Conservation (phyloP, 2,797 vertebrate genomes). For the Lagodon rhomboides region DNA sequence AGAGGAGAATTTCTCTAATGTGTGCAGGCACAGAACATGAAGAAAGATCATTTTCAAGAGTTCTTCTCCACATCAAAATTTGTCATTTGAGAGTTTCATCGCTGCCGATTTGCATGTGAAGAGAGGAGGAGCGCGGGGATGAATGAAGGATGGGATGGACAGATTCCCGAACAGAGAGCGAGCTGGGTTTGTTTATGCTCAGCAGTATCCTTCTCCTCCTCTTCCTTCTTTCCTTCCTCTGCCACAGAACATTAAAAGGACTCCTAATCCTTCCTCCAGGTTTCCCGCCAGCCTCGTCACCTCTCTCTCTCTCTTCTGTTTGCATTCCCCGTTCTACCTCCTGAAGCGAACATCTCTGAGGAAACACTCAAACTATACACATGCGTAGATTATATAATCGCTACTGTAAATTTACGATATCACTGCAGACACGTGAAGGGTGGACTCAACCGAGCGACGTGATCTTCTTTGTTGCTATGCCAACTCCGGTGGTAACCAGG, state of each 20-base stretch:
- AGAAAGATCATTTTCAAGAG: not conserved
- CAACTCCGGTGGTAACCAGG: conserved; percentile 36
- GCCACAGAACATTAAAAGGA: conserved; percentile 42
- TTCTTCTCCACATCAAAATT: not conserved
- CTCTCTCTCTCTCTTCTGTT: conserved; percentile 7
- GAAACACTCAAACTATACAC: conserved; percentile 25
- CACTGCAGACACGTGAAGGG: not conserved
- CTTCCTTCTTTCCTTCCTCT: conserved; percentile 33
- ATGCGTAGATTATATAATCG: conserved; percentile 27
- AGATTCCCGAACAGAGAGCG: not conserved
- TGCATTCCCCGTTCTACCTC: conserved; percentile 12
- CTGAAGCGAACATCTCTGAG: conserved; percentile 19
- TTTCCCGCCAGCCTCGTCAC: conserved; percentile 29
- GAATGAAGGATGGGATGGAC: not conserved
- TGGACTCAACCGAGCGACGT: conserved; percentile 6
- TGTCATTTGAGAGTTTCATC: not conserved
- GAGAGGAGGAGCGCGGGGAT: not conserved
- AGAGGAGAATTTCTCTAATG: not conserved
- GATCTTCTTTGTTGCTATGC: conserved; percentile 48
- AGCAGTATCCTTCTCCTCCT: conserved; percentile 15
- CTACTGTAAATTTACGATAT: conserved; percentile 4
- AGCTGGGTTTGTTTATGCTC: conserved; percentile 14
- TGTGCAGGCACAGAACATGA: not conserved
- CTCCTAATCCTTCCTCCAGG: conserved; percentile 52
- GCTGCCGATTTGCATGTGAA: not conserved